Conservation (phyloP, 2,888 invertebrate species). For the Mesochorus sp. region DNA sequence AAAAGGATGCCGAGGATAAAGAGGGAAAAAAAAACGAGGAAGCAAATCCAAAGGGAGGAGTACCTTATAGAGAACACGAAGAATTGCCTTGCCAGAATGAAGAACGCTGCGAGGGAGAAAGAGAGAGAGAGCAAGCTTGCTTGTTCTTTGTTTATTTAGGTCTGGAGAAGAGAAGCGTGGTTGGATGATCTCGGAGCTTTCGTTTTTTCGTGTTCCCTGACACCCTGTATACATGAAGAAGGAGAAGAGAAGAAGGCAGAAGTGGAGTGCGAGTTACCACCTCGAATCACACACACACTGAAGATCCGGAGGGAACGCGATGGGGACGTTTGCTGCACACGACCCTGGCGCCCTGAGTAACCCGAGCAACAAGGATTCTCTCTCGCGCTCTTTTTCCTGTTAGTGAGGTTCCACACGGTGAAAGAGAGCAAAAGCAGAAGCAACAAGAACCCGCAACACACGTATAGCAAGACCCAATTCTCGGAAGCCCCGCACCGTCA, state of each 20-base stretch:
- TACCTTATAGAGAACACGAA: conserved; percentile 21
- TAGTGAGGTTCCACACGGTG: neutral
- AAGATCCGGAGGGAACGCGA: conserved; percentile 62
- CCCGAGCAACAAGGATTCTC: conserved; percentile 33
- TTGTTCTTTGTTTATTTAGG: conserved; percentile 53
- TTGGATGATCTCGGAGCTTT: conserved; percentile 52
- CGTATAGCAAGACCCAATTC: conserved; percentile 52
- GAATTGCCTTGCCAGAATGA: no score
- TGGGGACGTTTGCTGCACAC: conserved; percentile 41
- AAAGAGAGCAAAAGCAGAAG: conserved; percentile 60
- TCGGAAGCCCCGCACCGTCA: conserved; percentile 45
- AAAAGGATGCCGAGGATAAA: neutral
- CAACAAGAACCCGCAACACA: conserved; percentile 44
- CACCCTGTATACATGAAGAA: conserved; percentile 60
- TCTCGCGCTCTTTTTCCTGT: neutral
- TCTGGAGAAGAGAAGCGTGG: conserved; percentile 44
- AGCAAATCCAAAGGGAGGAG: conserved; percentile 41
- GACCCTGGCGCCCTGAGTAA: conserved; percentile 66
- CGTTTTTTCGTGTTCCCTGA: conserved; percentile 62
- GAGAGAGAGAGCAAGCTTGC: conserved; percentile 41
- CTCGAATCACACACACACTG: conserved; percentile 56
- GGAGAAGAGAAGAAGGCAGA: neutral
- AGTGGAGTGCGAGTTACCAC: conserved; percentile 65
- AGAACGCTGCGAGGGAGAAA: neutral
- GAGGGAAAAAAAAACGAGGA: conserved; percentile 24